Conservation (phyloP, 1,140 invertebrate species). For the Scaptomyza montana region DNA sequence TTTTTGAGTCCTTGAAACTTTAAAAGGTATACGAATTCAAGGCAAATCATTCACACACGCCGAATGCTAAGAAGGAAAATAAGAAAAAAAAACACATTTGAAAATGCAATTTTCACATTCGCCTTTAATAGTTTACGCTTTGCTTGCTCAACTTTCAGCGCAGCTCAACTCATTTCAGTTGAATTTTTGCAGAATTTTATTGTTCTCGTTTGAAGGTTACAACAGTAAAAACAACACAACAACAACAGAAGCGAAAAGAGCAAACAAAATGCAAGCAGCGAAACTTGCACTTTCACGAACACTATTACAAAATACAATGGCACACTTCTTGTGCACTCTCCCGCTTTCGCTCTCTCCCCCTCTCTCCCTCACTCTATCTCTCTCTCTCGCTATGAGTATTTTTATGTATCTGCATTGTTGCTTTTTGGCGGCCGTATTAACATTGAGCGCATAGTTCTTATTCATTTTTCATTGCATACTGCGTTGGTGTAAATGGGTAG, state of each 20-base stretch:
- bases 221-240: slow-evolving; percentile 26
- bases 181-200: slow-evolving; percentile 66
- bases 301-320: slow-evolving; percentile 29
- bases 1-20: no score
- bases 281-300: slow-evolving; percentile 73
- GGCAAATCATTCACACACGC: neutral
- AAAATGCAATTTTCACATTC: slow-evolving; percentile 64
- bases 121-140: slow-evolving; percentile 73
- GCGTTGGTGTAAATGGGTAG: slow-evolving; percentile 31
- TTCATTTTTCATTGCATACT: slow-evolving; percentile 74
- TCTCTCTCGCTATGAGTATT: neutral
- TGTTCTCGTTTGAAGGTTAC: slow-evolving; percentile 71
- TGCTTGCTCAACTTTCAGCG: slow-evolving; percentile 56
- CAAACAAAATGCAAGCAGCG: slow-evolving; percentile 57
- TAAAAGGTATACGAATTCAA: no score
- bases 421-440: slow-evolving; percentile 70
- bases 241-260: slow-evolving; percentile 18
- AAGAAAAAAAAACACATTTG: slow-evolving; percentile 48
- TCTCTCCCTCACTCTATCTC: no score
- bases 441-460: slow-evolving; percentile 53
- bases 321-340: slow-evolving; percentile 13
- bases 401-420: slow-evolving; percentile 25
- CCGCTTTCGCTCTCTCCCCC: neutral
- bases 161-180: slow-evolving; percentile 70
- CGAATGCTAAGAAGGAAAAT: slow-evolving; percentile 2